Evolutionary conservation across 2,797 vertebrate species (phyloP), one percentile per base, ranked within the genome.

Genomic region (Pangasius djambal): DNA sequence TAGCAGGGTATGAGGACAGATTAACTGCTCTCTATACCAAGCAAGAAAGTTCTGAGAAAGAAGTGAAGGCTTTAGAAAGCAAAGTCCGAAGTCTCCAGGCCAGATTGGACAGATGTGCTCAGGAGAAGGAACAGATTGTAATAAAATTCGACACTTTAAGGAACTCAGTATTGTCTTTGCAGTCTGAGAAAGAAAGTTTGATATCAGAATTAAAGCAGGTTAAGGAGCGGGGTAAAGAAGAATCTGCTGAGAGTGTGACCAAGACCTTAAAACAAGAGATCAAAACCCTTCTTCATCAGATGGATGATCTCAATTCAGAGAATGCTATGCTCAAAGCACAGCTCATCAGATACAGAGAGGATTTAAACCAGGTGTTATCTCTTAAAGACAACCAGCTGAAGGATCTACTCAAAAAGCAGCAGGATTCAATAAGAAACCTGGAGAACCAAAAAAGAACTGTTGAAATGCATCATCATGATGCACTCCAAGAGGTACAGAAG

Each of bases 281-380:
- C 40, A 95, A 95, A 85, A 93, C 94, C 2, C 91, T 97, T 16
- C 89, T 97, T 8, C 96, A 97, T 91, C 96, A 96, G 90, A 95
- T 96, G 93, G 97, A 98, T 69, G 97, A 98, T 92, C 96, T 98
- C 8, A 97, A 98, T 92, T 98, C 97, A 3, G 97, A 98, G 94
- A 98, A 98, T 0, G 97, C 97, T 0, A 97, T 98, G 97, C 96
- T 98, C 44, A 96, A 95, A 92, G 97, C 97, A 2, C 97, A 98
- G 48, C 95, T 98, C 70, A 94, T 98, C 37, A 96, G 97, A 4
- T 98, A 98, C 91, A 95, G 97, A 90, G 97, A 98, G 89, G 97
- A 98, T 87, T 90, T 98, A 22, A 98, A 98, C 74, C 96, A 98
- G 37, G 97, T 98, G 52, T 92, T 98, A 4, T 97, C 96, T 20